These are phyloP conservation scores for Cryptocephalus primarius DNA, from an alignment of 2,888 invertebrate genomes.

Conservation along the genomic window DNA sequence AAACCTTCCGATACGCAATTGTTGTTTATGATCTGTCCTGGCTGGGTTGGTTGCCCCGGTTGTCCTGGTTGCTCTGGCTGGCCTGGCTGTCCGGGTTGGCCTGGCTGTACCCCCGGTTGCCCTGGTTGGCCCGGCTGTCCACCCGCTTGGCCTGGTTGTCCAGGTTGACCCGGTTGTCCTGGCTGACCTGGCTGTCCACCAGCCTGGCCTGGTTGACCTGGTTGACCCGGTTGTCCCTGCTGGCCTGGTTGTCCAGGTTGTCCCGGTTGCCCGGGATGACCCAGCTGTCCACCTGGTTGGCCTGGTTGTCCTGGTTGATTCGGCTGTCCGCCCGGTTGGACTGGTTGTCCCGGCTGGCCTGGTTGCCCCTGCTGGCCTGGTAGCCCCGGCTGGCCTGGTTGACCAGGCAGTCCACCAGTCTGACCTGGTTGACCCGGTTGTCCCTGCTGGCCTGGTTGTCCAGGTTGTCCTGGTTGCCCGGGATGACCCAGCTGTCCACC, in stretches of 20 bases:
- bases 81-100: constrained; percentile 5
- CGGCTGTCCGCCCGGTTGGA: neutral
- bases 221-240: neutral
- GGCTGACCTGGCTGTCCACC: neutral
- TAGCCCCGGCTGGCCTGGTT: neutral
- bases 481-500: neutral
- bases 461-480: neutral
- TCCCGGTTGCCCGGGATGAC: neutral
- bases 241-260: neutral
- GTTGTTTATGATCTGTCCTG: constrained; percentile 6
- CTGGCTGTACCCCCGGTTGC: constrained; percentile 1
- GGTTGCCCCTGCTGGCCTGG: neutral
- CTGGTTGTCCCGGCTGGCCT: neutral
- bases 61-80: constrained; percentile 6
- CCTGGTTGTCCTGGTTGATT: neutral
- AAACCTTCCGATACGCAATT: constrained; percentile 58
- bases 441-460: neutral
- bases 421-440: neutral
- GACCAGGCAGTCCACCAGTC: neutral
- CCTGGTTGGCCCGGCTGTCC: constrained; percentile 3
- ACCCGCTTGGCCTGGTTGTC: constrained; percentile 4
- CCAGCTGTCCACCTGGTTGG: constrained; percentile 3
- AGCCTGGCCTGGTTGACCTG: neutral
- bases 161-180: constrained; percentile 3
- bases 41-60: constrained; percentile 6